These are phyloP conservation scores for Tachuris rubrigastra DNA, from an alignment of 2,113 vertebrate genomes.

Conservation along the genomic window DNA sequence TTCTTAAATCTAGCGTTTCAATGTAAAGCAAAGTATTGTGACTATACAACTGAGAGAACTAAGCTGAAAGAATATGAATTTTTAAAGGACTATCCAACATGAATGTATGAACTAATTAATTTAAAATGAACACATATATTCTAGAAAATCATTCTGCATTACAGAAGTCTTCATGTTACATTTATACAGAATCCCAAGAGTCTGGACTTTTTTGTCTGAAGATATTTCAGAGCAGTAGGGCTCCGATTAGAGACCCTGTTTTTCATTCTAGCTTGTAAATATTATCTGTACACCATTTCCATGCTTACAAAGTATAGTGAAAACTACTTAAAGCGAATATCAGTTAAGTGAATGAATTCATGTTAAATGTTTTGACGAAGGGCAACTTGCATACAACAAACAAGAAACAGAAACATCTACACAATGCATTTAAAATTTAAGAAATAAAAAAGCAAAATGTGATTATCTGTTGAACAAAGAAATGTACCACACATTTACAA, in stretches of 20 bases:
- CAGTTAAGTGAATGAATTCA: conserved; percentile 66
- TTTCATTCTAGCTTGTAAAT: conserved; percentile 74
- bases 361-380: conserved; percentile 40
- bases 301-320: conserved; percentile 70
- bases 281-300: conserved; percentile 66
- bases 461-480: conserved; percentile 13
- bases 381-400: neutral
- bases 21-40: neutral
- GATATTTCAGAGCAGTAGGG: conserved; percentile 68
- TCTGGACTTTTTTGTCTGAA: conserved; percentile 45
- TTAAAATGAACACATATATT: conserved; percentile 58
- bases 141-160: conserved; percentile 57
- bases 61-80: neutral
- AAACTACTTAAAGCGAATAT: conserved; percentile 66
- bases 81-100: neutral
- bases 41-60: neutral
- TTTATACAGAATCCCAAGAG: conserved; percentile 58
- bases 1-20: neutral
- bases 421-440: conserved; percentile 30
- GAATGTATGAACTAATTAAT: conserved; percentile 30
- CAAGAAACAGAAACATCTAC: conserved; percentile 47
- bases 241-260: conserved; percentile 68
- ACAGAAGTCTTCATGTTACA: conserved; percentile 62
- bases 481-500: neutral
- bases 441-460: conserved; percentile 6